Conservation (phyloP, 30 jellyfish, hydroid and myxozoan genomes). For the Clytia hemisphaerica region DNA sequence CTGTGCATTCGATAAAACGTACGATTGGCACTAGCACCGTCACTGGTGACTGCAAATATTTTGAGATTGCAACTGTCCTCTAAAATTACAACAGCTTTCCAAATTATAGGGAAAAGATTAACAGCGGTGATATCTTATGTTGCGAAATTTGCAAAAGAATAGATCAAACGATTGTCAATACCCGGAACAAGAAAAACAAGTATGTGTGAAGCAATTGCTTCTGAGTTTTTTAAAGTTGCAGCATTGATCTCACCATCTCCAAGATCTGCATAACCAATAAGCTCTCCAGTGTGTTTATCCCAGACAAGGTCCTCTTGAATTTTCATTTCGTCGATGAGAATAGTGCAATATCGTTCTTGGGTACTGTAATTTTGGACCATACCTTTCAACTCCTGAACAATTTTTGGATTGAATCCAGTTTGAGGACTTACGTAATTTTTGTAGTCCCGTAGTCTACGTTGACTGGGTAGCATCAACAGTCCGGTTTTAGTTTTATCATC, state of each 20-base stretch:
- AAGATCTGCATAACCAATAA: conserved; percentile 15
- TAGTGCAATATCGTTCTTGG: conserved; percentile 6
- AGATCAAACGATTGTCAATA: not conserved
- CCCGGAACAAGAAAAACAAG: too few species aligned
- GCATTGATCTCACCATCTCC: conserved; percentile 12
- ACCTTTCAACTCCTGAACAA: not conserved
- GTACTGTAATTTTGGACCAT: not conserved
- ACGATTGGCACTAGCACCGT: too few species aligned
- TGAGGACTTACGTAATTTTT: not conserved
- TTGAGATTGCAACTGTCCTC: too few species aligned
- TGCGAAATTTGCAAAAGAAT: conserved; percentile 25
- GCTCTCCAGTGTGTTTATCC: not conserved
- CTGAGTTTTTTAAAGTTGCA: conserved; percentile 11
- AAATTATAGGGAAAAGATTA: conserved; percentile 11
- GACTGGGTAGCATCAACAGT: not conserved
- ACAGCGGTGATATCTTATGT: not conserved
- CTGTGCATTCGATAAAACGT: too few species aligned
- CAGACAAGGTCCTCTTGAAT: too few species aligned
- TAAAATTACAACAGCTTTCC: conserved; percentile 36
- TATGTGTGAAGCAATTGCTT: conserved; percentile 18
- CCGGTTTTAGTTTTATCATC: conserved; percentile 1
- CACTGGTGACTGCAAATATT: too few species aligned
- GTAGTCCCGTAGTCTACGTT: not conserved
- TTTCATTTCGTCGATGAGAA: conserved; percentile 30
- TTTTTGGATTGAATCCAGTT: not conserved